Conservation (phyloP, 2,797 vertebrate genomes). For the Semotilus atromaculatus region DNA sequence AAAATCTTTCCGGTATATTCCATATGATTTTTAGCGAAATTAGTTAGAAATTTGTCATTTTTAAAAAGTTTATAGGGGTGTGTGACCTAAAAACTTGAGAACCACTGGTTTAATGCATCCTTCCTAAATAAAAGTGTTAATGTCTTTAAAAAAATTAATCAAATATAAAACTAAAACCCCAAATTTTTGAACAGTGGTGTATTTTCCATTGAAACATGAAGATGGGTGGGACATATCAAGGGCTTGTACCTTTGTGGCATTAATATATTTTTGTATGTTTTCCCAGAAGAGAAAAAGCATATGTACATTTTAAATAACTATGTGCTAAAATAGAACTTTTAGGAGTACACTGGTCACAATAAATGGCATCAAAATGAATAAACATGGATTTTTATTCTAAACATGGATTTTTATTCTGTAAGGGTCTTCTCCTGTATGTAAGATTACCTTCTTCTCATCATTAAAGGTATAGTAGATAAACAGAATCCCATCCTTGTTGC, state of each 20-base stretch:
- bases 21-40: too few species aligned
- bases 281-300: neutral
- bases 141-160: too few species aligned
- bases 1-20: too few species aligned
- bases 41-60: neutral
- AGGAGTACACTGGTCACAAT: neutral
- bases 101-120: neutral
- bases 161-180: neutral
- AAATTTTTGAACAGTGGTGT: neutral
- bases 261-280: neutral
- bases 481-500: slow-evolving; percentile 92
- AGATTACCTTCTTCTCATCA: slow-evolving; percentile 92
- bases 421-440: neutral
- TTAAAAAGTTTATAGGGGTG: neutral
- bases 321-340: neutral
- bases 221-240: neutral
- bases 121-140: neutral
- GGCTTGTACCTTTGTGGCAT: neutral
- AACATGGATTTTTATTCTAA: neutral
- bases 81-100: neutral
- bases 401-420: too few species aligned
- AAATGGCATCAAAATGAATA: neutral
- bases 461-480: slow-evolving; percentile 94
- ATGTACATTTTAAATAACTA: neutral
- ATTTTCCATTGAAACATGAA: neutral